Evolutionary conservation across 2,888 invertebrate genomes (phyloP).

Genomic region (Meliscaeva auricollis): DNA sequence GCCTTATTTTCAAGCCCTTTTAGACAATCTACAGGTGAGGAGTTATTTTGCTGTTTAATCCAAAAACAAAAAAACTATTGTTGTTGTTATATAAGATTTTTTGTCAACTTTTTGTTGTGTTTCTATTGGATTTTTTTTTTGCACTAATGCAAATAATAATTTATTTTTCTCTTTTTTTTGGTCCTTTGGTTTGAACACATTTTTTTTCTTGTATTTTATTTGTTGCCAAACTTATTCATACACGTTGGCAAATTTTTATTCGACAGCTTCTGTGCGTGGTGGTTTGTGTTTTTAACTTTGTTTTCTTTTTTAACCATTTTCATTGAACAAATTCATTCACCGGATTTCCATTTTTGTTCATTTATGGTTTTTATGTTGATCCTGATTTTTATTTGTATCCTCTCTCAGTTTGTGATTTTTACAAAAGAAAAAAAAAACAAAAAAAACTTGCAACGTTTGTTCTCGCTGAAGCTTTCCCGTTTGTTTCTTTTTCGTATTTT

Average conservation of each 20-base stretch:
- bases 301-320: not conserved
- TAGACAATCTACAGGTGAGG: constrained; percentile 90
- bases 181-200: constrained; percentile 39
- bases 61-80: constrained; percentile 39
- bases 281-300: constrained; percentile 23
- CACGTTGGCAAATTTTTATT: constrained; percentile 2
- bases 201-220: constrained; percentile 54
- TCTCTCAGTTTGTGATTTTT: constrained; percentile 20
- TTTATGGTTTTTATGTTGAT: not conserved
- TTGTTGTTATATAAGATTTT: constrained; percentile 64
- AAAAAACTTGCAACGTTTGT: constrained; percentile 62
- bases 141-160: constrained; percentile 67
- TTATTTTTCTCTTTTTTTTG: constrained; percentile 41
- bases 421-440: constrained; percentile 35
- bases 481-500: constrained; percentile 59
- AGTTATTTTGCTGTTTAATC: constrained; percentile 47
- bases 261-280: constrained; percentile 60
- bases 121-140: constrained; percentile 49
- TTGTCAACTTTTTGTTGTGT: constrained; percentile 47
- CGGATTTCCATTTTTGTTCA: constrained; percentile 10
- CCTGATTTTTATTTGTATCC: constrained; percentile 17
- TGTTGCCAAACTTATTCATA: constrained; percentile 56
- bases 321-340: constrained; percentile 46
- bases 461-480: constrained; percentile 70
- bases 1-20: constrained; percentile 89